Evolutionary conservation across 2,888 invertebrate genomes (phyloP), one percentile per base, ranked within the genome.

Genomic region (Rutpela maculata): DNA sequence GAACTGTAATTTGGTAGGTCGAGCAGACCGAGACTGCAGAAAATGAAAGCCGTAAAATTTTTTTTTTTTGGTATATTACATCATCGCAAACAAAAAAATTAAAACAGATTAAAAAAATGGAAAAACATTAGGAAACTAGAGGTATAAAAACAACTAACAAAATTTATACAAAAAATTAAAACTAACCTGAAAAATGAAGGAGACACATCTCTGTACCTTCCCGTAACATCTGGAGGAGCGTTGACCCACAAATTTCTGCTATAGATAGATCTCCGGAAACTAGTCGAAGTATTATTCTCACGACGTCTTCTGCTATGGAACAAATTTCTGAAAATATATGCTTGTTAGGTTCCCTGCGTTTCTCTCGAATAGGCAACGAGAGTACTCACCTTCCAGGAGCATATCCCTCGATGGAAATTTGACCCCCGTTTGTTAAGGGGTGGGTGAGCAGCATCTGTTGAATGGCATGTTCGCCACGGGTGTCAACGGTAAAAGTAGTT

Each of bases 131-230:
- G n/a, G n/a, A n/a, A n/a, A n/a, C n/a, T n/a, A n/a, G n/a, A n/a
- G n/a, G n/a, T n/a, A n/a, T n/a, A n/a, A n/a, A n/a, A 6, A 35
- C 2, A 35, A 26, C 22, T 26, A 26, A 26, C 22, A 3, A 9
- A 35, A 35, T 9, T 35, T 35, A 35, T 7, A 35, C 0, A 35
- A 35, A 35, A 35, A 6, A 35, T 35, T 7, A 35, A 70, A 50
- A 74, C 81, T 87, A 87, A 95, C 95, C 95, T 93, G 88, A 94
- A 96, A 89, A 94, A 95, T 57, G 93, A 92, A 0, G 96, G 95
- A 31, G 93, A 92, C 85, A 94, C 94, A 84, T 95, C 95, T 15
- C 96, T 91, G 85, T 92, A 94, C 31, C 95, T 91, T 26, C 95
- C 94, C 22, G 93, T 93, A 83, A 94, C 90, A 89, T 95, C 94